Evolutionary conservation across 2,797 vertebrate genomes (phyloP).

Genomic region (Linurgus olivaceus): DNA sequence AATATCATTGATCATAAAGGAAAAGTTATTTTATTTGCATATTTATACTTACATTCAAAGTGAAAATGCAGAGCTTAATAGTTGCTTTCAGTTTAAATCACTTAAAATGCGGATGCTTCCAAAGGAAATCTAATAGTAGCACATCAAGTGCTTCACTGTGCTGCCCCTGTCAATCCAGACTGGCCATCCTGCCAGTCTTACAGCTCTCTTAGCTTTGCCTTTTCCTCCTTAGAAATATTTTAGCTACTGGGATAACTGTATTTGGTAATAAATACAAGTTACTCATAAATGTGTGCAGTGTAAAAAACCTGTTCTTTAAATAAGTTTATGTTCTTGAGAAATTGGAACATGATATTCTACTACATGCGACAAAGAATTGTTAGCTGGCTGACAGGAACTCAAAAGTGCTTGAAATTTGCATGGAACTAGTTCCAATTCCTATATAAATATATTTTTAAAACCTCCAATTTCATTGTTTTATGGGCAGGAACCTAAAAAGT

Average conservation of each 20-base stretch:
- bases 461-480: background rate
- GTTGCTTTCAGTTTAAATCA: background rate
- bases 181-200: rapidly evolving
- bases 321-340: background rate
- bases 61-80: background rate
- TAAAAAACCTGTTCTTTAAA: background rate
- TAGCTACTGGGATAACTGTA: background rate
- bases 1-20: background rate
- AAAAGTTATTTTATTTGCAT: background rate
- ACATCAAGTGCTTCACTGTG: background rate
- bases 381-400: background rate
- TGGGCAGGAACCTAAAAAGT: background rate
- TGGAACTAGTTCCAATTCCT: background rate
- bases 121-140: background rate
- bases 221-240: background rate
- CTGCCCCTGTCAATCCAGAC: background rate
- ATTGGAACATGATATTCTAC: background rate
- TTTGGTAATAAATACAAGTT: background rate
- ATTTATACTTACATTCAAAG: background rate
- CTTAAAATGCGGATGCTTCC: background rate
- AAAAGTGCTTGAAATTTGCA: background rate
- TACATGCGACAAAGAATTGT: background rate
- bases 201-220: background rate
- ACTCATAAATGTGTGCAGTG: background rate
- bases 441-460: background rate